Base-by-base conservation (phyloP, 1,140 invertebrate species). In the Zophobas atratus region DNA sequence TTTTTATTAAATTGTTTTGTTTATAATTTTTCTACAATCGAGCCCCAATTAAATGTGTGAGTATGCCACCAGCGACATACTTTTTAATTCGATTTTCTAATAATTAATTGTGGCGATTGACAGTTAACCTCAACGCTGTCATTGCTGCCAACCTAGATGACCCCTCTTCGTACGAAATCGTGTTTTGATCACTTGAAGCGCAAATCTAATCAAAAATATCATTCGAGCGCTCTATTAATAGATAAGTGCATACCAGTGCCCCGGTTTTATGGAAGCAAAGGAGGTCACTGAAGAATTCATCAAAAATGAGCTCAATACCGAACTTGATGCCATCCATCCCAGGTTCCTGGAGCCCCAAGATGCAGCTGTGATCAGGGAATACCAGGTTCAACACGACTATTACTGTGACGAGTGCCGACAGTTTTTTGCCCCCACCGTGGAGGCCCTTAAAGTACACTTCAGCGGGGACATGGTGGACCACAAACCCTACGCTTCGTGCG, bases 261-360 rank as follows among this genome's bases (percentile, higher is more conserved):
- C 2, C 34, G 5, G 6, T 60, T 20, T 60, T 43, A 67, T 67
- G 60, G 60, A 67, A 67, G 53, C 56, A 20, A 36, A 38, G 5
- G 53, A 75, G 57, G 43, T 35, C 1, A 75, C 72, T 20, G 76
- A 72, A 43, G 41, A 77, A 60, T 77, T 77, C 57, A 55, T 77
- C 36, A 77, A 36, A 77, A 48, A 75, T 36, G 79, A 81, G 75
- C 49, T 53, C 5, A 32, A 36, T 2, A 78, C 78, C 36, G 83
- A 84, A 81, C 79, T 78, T 35, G 83, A 84, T 55, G 80, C 83
- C 1, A 75, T 83, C 34, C 83, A 84, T 74, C 83, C 82, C 4
- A 79, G 83, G 73, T 84, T 84, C 79, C 4, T 39, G n/a, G 57
- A 80, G 34, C 76, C 77, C 57, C 71, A 82, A 80, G 67, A 80